Conservation (phyloP, 64 coral and sea anemone species). For the Astreopora myriophthalma region DNA sequence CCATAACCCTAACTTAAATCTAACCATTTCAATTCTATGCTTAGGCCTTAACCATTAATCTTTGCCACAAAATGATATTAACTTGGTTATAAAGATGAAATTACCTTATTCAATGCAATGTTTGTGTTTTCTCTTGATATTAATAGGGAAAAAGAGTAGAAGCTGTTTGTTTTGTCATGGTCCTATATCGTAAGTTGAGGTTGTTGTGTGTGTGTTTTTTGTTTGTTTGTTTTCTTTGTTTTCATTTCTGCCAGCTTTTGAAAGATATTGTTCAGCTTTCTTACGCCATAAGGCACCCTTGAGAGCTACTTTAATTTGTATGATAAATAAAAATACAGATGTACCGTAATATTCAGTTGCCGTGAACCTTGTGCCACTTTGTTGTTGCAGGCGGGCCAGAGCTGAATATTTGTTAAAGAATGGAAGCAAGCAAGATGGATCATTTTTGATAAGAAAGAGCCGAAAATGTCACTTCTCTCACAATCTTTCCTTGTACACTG, state of each 20-base stretch:
- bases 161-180: neutral
- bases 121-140: neutral
- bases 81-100: too few relatives aligned
- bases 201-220: neutral
- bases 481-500: neutral
- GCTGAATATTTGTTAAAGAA: neutral
- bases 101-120: too few relatives aligned
- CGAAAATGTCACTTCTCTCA: neutral
- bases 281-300: too few relatives aligned
- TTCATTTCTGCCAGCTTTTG: too few relatives aligned
- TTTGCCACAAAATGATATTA: too few relatives aligned
- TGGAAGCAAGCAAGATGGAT: constrained; percentile 18
- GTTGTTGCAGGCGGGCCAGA: neutral
- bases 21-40: too few relatives aligned
- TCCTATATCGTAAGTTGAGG: neutral
- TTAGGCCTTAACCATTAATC: too few relatives aligned
- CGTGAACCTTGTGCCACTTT: neutral
- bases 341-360: neutral
- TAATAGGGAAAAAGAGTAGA: neutral
- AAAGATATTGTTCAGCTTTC: neutral
- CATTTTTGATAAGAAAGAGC: constrained; percentile 27
- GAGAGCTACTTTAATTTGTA: too few relatives aligned
- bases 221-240: too few relatives aligned
- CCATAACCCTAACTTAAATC: too few relatives aligned
- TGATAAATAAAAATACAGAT: neutral